Base-by-base conservation (phyloP, 1,140 invertebrate species). In the Lordiphosa stackelbergi region DNA sequence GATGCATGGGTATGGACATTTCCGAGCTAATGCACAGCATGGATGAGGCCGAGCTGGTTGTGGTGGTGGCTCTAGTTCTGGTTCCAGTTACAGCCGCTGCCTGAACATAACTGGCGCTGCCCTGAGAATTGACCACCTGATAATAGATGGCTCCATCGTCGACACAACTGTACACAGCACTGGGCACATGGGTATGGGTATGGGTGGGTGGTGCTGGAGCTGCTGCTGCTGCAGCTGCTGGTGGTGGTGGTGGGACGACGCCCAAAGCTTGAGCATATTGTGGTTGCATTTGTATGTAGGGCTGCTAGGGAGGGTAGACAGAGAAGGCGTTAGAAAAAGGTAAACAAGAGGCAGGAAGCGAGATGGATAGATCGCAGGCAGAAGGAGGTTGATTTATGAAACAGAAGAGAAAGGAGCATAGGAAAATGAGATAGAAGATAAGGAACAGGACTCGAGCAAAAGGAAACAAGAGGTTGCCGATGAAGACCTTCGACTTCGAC, bases 21-120 rank as follows among this genome's bases (percentile, higher is more conserved):
- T 87, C 85, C 1, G 85, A 87, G 22, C 85, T 87, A 6, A 83
- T 64, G 48, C 79, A 85, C 47, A 85, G 35, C 41, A 85, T 54
- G n/a, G 85, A 87, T 4, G 83, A 66, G 0, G 60, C 40, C 4
- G 59, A 70, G 8, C 12, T 45, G 6, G 48, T 66, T 5, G 46
- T 51, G 31, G 57, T 61, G 3, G 45, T 49, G 7, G 40, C 37
- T 16, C 52, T 60, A 0, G 53, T 56, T 6, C 16, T 66, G 5
- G 28, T 45, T 3, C 49, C 11, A n/a, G 11, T 52, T 12, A 10
- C 37, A 13, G 31, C 16, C 7, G 31, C 31, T 40, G 31, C 36
- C 10, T 57, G 72, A 28, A 69, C 71, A 6, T 62, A 55, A 16
- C 57, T 56, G 11, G 56, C 43, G 16, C 12, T 34, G 1, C 12